A percentile compares a stretch with the other conserved stretches of the same genome.
Conservation (phyloP, 1,140 invertebrate genomes). For the Sycophaga agraensis region DNA sequence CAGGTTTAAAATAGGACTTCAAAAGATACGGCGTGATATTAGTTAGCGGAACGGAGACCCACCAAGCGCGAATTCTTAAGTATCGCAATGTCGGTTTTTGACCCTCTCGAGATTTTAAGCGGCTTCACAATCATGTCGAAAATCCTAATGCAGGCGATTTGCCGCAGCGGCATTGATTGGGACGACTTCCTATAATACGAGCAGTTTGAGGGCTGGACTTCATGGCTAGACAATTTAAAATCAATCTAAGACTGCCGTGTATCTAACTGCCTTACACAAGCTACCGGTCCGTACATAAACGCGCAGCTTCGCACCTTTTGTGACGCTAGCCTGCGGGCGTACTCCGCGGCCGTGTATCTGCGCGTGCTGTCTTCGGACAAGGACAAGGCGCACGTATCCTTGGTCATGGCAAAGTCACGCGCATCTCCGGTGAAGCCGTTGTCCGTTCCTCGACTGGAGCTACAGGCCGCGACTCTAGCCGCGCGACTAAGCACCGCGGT, state of each 20-base stretch:
- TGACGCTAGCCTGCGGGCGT: neutral
- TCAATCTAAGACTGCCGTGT: neutral
- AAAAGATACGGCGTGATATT: neutral
- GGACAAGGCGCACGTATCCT: no score
- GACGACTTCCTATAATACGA: neutral
- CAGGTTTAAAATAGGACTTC: neutral
- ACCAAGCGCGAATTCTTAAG: neutral
- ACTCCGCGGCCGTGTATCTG: neutral
- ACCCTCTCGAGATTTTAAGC: constrained; percentile 33
- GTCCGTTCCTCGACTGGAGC: neutral
- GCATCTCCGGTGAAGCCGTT: neutral
- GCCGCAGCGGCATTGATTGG: neutral
- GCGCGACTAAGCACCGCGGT: neutral
- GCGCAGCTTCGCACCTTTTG: neutral
- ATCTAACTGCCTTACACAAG: neutral
- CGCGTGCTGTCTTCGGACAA: no score
- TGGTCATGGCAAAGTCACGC: neutral
- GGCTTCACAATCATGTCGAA: neutral
- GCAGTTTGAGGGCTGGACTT: neutral
- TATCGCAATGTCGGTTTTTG: constrained; percentile 40
- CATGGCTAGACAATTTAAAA: neutral
- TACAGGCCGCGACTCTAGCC: neutral
- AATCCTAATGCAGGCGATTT: no score
- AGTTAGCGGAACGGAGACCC: neutral
- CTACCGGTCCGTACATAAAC: neutral